Evolutionary conservation across 2,888 invertebrate genomes (phyloP).

Genomic region (Timandra comae): DNA sequence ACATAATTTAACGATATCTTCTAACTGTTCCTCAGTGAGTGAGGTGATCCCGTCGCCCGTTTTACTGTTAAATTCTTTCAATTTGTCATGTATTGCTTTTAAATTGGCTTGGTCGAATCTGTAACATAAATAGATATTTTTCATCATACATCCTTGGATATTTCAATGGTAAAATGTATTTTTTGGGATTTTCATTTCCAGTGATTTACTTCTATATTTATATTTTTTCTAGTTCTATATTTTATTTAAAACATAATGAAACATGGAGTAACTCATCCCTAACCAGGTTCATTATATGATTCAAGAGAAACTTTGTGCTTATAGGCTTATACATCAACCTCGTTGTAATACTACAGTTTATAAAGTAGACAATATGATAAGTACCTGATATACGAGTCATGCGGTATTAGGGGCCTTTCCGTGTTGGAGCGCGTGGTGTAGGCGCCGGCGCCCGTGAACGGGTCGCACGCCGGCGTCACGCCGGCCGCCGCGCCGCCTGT

Average conservation of each 20-base stretch:
- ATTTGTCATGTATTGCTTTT: constrained; percentile 83
- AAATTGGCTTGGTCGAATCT: constrained; percentile 88
- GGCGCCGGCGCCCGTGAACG: constrained; percentile 82
- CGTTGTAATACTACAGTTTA: too few relatives aligned
- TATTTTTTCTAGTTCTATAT: too few relatives aligned
- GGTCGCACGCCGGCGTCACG: constrained; percentile 65
- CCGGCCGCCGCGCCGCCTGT: constrained; percentile 23
- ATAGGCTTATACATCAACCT: too few relatives aligned
- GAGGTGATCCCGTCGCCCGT: constrained; percentile 66
- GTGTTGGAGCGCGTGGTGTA: constrained; percentile 75
- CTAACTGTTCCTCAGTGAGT: constrained; percentile 74
- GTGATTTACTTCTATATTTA: too few relatives aligned
- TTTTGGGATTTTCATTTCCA: too few relatives aligned
- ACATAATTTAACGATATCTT: constrained; percentile 80
- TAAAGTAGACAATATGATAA: too few relatives aligned
- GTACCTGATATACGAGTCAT: constrained; percentile 62
- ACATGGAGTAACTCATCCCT: too few relatives aligned
- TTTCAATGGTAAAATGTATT: too few relatives aligned
- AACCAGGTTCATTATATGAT: too few relatives aligned
- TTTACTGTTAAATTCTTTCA: constrained; percentile 84
- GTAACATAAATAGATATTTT: constrained; percentile 63
- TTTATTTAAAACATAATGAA: too few relatives aligned
- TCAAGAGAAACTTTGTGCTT: too few relatives aligned
- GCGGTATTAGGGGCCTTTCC: constrained; percentile 56
- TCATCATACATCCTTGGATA: too few relatives aligned